A percentile compares a stretch with the other conserved stretches of the same genome.
Evolutionary conservation across 1,140 invertebrate genomes (phyloP).

Genomic region (Parapsyche elsis): DNA sequence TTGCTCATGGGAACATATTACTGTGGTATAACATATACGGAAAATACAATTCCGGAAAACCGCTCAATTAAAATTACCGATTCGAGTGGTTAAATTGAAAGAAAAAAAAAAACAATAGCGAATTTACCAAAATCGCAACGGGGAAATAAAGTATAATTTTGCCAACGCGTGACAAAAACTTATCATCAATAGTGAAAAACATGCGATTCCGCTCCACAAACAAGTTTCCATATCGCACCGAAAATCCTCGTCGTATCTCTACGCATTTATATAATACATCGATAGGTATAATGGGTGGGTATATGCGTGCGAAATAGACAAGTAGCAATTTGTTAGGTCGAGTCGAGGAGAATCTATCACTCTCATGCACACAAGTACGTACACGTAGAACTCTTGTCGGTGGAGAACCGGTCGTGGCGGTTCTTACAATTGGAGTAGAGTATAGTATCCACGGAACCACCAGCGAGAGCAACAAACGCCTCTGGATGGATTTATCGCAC

Average conservation of each 20-base stretch:
- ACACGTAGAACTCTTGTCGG: background rate
- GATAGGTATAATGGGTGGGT: background rate
- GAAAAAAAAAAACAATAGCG: background rate
- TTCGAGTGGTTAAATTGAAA: background rate
- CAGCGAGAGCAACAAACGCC: background rate
- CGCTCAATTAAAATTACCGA: no score
- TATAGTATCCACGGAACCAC: background rate
- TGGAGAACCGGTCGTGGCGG: background rate
- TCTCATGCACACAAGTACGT: background rate
- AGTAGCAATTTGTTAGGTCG: slow-evolving; percentile 41
- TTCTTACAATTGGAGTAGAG: background rate
- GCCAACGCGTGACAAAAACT: background rate
- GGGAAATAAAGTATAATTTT: background rate
- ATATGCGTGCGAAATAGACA: slow-evolving; percentile 31
- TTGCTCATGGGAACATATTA: no score
- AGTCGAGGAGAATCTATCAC: slow-evolving; percentile 25
- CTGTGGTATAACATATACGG: no score
- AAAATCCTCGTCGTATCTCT: background rate
- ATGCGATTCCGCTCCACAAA: no score
- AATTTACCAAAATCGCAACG: background rate
- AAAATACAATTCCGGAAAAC: no score
- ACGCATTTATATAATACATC: background rate
- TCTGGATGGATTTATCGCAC: slow-evolving; percentile 33
- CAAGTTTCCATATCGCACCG: no score
- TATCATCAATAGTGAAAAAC: no score